Conservation (phyloP, 2,888 invertebrate species). For the Oeneis ivallda region DNA sequence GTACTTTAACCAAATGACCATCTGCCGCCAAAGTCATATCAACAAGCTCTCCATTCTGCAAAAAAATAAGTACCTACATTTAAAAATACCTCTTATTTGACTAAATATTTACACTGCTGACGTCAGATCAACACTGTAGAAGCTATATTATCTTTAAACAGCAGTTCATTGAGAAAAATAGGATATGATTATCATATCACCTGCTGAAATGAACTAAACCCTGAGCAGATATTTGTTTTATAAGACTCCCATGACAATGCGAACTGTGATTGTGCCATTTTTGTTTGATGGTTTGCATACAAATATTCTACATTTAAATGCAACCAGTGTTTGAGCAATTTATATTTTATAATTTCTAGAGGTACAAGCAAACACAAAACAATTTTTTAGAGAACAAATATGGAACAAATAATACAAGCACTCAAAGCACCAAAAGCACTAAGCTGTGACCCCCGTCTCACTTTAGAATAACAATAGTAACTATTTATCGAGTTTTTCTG, state of each 20-base stretch:
- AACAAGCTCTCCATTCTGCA: slow-evolving; percentile 75
- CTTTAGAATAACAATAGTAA: too few relatives aligned
- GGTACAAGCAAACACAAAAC: too few relatives aligned
- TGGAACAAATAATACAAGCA: too few relatives aligned
- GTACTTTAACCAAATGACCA: slow-evolving; percentile 73
- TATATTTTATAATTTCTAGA: too few relatives aligned
- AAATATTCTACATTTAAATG: not conserved
- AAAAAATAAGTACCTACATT: slow-evolving; percentile 10
- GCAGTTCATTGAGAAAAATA: not conserved
- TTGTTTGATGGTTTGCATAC: not conserved
- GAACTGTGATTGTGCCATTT: slow-evolving; percentile 66
- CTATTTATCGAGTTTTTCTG: too few relatives aligned
- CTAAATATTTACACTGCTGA: not conserved
- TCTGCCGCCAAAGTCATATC: slow-evolving; percentile 76
- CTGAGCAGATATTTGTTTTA: slow-evolving; percentile 66
- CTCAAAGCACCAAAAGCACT: too few relatives aligned
- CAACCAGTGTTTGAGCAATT: not conserved
- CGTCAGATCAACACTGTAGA: not conserved
- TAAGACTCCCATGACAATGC: slow-evolving; percentile 71
- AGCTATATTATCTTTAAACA: not conserved
- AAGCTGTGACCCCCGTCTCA: too few relatives aligned
- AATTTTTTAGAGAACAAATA: too few relatives aligned
- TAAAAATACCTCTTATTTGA: not conserved
- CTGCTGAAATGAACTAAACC: slow-evolving; percentile 73
- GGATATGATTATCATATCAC: slow-evolving; percentile 48